Percentiles rank a stretch among this genome's conserved stretches.
These are phyloP conservation scores for Zhengitettix transpicula DNA, from an alignment of 2,888 invertebrate species.

Conservation along the genomic window DNA sequence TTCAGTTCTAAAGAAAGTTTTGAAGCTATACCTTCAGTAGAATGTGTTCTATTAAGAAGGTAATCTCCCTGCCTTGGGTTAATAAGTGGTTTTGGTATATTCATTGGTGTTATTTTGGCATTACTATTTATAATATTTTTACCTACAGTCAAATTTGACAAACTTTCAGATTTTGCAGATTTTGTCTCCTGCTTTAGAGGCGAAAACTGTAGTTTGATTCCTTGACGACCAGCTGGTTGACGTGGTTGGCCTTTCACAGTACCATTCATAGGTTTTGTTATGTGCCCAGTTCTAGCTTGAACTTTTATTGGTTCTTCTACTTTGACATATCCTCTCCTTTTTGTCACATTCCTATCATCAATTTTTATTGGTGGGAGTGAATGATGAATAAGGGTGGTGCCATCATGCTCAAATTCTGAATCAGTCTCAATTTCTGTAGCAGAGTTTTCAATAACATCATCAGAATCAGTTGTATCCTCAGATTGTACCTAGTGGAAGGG, in stretches of 20 bases:
- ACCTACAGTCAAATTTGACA: slow-evolving; percentile 8
- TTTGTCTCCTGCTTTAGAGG: slow-evolving; percentile 22
- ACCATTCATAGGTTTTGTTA: slow-evolving; percentile 27
- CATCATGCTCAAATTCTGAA: slow-evolving; percentile 80
- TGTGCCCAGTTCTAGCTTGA: slow-evolving; percentile 19
- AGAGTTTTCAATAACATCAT: slow-evolving; percentile 54
- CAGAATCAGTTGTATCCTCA: slow-evolving; percentile 40
- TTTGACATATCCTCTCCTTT: slow-evolving; percentile 3
- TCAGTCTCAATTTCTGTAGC: slow-evolving; percentile 86
- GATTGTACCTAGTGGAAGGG: background rate
- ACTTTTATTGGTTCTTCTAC: slow-evolving; percentile 18
- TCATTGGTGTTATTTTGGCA: slow-evolving; percentile 19
- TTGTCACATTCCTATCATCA: slow-evolving; percentile 31
- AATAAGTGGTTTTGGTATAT: slow-evolving; percentile 25
- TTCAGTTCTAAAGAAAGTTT: slow-evolving; percentile 76
- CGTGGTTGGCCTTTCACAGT: slow-evolving; percentile 15
- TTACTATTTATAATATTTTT: slow-evolving; percentile 13
- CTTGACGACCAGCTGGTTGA: slow-evolving; percentile 7
- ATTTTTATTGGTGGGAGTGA: slow-evolving; percentile 62
- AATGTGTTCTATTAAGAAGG: slow-evolving; percentile 63
- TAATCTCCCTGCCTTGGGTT: slow-evolving; percentile 54
- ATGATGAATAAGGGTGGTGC: slow-evolving; percentile 40
- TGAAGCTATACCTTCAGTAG: slow-evolving; percentile 74
- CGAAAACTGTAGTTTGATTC: slow-evolving; percentile 27
- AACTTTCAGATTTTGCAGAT: slow-evolving; percentile 8